These are phyloP conservation scores for Mionectes olivaceus DNA, from an alignment of 2,797 vertebrate genomes.

Conservation along the genomic window DNA sequence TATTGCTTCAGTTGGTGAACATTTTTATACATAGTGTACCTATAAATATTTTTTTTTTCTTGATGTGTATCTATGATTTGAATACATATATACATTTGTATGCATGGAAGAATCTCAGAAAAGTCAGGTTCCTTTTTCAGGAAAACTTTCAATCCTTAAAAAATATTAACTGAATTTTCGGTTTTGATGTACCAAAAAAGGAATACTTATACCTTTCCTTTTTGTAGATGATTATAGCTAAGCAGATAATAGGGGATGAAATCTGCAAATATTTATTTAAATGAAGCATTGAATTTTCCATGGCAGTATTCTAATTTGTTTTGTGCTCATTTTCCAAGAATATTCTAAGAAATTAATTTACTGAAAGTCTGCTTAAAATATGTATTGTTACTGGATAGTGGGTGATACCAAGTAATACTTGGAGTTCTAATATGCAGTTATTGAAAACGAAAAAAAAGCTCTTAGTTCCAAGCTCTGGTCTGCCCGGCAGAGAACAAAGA, in stretches of 20 bases:
- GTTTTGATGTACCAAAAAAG: neutral
- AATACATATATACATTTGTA: neutral
- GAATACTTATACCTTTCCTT: neutral
- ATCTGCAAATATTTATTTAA: slow-evolving; percentile 45
- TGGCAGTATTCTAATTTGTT: neutral
- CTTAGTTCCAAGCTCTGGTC: slow-evolving; percentile 9
- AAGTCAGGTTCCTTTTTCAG: neutral
- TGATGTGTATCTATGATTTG: neutral
- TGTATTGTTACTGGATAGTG: neutral
- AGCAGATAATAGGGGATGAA: neutral
- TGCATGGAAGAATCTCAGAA: neutral
- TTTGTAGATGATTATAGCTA: neutral
- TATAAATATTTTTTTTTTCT: neutral
- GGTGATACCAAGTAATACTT: neutral
- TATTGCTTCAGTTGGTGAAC: neutral
- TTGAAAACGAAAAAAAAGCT: slow-evolving; percentile 42
- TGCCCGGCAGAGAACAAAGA: neutral
- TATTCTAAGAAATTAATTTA: slow-evolving; percentile 40
- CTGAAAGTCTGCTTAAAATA: slow-evolving; percentile 9
- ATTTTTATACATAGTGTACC: neutral
- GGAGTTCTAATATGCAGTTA: slow-evolving; percentile 18
- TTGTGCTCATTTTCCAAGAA: slow-evolving; percentile 30
- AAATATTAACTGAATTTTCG: neutral
- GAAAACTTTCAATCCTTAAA: neutral
- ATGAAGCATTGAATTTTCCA: slow-evolving; percentile 24